Evolutionary conservation across 1,140 invertebrate genomes (phyloP).

Genomic region (Heliconius melpomene): DNA sequence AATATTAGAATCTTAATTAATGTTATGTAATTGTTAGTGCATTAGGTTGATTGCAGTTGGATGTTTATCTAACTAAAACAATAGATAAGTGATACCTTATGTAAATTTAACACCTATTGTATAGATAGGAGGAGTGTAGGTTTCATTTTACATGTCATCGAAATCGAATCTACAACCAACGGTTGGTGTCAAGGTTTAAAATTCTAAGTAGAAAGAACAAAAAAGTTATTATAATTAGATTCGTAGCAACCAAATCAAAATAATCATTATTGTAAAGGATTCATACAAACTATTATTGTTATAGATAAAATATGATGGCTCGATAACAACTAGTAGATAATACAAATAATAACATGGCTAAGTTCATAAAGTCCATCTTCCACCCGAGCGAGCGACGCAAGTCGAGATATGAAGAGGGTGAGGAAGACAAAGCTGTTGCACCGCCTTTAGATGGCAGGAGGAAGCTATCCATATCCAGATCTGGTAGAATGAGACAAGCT

Average conservation of each 20-base stretch:
- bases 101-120: neutral
- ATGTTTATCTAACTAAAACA: neutral
- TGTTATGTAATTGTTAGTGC: neutral
- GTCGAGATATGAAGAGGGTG: conserved; percentile 51
- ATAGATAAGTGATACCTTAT: neutral
- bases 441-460: conserved; percentile 60
- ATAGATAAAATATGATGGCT: conserved; percentile 20
- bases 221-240: too few species aligned
- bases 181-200: too few species aligned
- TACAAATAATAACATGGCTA: conserved; percentile 58
- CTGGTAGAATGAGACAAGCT: conserved; percentile 74
- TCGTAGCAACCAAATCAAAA: neutral
- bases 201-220: too few species aligned
- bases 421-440: conserved; percentile 50
- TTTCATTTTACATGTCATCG: neutral
- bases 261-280: neutral
- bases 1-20: neutral
- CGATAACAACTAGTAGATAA: conserved; percentile 17
- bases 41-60: neutral
- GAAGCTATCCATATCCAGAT: conserved; percentile 76
- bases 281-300: conserved; percentile 18
- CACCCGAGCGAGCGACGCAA: conserved; percentile 61
- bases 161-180: neutral
- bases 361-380: conserved; percentile 76
- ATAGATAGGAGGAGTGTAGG: neutral